Conservation (phyloP, 2,797 vertebrate genomes). For the Cyclopterus lumpus region DNA sequence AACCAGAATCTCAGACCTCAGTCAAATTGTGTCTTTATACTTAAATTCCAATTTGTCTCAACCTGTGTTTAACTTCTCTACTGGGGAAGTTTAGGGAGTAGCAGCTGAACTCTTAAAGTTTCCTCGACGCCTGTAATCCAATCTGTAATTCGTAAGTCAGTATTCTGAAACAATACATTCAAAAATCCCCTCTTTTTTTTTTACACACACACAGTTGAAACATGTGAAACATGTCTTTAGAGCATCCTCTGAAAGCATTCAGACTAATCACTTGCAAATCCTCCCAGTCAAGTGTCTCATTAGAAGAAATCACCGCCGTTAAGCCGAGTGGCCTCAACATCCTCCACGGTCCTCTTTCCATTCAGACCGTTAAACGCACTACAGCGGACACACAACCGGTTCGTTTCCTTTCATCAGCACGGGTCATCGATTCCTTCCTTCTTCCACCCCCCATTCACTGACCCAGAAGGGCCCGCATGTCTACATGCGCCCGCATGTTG, state of each 20-base stretch:
- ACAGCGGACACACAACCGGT: constrained; percentile 30
- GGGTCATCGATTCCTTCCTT: constrained; percentile 60
- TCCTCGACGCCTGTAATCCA: neutral
- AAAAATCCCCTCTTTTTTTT: constrained; percentile 4
- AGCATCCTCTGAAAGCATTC: constrained; percentile 45
- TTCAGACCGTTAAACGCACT: constrained; percentile 36
- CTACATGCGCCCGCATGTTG: constrained; percentile 25
- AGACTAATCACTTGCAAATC: constrained; percentile 57
- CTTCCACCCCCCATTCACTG: constrained; percentile 44
- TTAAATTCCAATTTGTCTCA: no score
- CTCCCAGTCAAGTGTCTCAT: constrained; percentile 73
- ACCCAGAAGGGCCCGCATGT: constrained; percentile 52
- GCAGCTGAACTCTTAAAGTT: neutral
- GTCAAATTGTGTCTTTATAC: no score
- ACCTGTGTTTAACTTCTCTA: no score
- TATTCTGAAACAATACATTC: neutral
- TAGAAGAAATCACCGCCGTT: constrained; percentile 57
- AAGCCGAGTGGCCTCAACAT: constrained; percentile 51
- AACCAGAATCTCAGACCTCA: no score
- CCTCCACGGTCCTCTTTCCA: constrained; percentile 26
- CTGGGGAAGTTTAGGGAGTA: no score
- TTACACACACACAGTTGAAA: constrained; percentile 1
- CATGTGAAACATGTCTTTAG: constrained; percentile 24
- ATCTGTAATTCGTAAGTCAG: neutral
- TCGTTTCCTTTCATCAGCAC: constrained; percentile 33